Evolutionary conservation across 2,888 invertebrate species (phyloP), one percentile per base, ranked within the genome.

Genomic region (Acronicta leporina): DNA sequence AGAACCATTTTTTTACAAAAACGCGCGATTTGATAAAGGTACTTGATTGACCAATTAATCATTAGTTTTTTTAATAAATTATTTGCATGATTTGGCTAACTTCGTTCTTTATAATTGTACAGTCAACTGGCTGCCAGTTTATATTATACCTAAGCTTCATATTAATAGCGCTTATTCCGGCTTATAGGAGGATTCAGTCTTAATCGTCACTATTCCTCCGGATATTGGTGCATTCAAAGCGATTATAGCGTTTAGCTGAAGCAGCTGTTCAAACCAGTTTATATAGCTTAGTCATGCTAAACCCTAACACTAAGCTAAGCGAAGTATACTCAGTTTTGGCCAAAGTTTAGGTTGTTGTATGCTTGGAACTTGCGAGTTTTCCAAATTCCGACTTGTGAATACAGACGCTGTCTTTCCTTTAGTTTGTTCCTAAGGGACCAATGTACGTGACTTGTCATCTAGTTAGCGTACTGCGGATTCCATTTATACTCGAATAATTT

Each of bases 391-490:
- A 40, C 61, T 75, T 38, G 52, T 43, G 47, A 64, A 63, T 59
- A 62, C 45, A 59, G 40, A 33, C 56, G 41, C 46, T 45, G 67
- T 43, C 73, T 70, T 61, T 55, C 48, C 58, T 63, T 66, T 35
- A 42, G 53, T 62, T 46, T 35, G 41, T 46, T 57, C 66, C 59
- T 55, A 43, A 57, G 66, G 67, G 79, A 67, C 58, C 45, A 20
- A 59, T 57, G 71, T 38, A 77, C 74, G 77, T 79, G 79, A 69
- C 79, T 76, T 59, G 65, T 68, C 51, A 43, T 43, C 63, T 72
- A 65, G 72, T 79, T 69, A 64, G 47, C 43, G 43, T 58, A 54
- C 54, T 63, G 44, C 25, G 33, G 50, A 62, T 79, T 65, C 41
- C 33, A 45, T 70, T 65, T 67, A 69, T 75, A 73, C n/a, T n/a